These are phyloP conservation scores for Globicephala melas DNA, from an alignment of 2,113 vertebrate genomes.

Conservation along the genomic window DNA sequence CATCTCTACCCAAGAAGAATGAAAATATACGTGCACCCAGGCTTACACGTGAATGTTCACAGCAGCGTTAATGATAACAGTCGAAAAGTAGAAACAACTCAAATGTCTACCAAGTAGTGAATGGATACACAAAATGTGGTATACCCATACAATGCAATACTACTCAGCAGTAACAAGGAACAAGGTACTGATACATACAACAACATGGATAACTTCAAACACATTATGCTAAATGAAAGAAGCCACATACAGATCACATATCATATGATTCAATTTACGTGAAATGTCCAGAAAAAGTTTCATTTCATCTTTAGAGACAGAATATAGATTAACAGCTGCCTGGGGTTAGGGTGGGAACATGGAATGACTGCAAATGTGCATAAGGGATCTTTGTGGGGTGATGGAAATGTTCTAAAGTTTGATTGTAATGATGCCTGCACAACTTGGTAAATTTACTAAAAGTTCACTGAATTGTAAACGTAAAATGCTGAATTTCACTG, in stretches of 20 bases:
- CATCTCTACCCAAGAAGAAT: neutral
- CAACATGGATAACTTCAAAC: neutral
- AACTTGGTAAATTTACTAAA: neutral
- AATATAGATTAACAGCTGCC: fast-evolving
- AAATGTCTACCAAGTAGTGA: neutral
- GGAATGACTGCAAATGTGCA: neutral
- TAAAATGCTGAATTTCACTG: neutral
- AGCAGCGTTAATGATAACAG: neutral
- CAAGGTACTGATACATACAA: neutral
- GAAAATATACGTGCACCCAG: neutral
- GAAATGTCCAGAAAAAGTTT: neutral
- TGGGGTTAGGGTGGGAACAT: neutral
- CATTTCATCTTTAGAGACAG: neutral
- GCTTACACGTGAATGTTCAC: neutral
- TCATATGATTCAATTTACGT: neutral
- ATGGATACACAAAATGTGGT: neutral
- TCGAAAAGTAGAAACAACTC: neutral
- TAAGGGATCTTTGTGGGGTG: neutral
- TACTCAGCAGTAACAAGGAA: neutral
- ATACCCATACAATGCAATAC: neutral
- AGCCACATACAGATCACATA: neutral
- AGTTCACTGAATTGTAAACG: neutral
- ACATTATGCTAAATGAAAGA: neutral
- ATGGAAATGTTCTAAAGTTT: neutral
- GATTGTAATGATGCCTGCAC: neutral